A percentile compares a stretch with the other conserved stretches of the same genome.
phyloP scores from a whole-genome alignment of 2,888 invertebrate genomes.

The Drosophila koepferae region DNA sequence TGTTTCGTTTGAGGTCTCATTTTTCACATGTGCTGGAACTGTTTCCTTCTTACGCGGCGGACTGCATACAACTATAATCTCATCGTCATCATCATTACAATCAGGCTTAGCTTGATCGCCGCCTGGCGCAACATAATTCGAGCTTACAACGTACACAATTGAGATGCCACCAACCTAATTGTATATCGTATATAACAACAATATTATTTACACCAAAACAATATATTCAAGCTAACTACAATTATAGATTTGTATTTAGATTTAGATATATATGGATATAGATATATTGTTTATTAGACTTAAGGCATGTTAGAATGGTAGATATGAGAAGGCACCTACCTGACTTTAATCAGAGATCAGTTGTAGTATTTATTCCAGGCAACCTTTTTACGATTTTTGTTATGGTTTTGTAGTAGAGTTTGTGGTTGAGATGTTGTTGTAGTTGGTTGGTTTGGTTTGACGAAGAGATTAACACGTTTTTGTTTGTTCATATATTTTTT shows the following conservation, averaged over 20 bases:
- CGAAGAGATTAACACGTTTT: constrained; percentile 84
- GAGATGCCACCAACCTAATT: constrained; percentile 64
- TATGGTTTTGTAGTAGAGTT: constrained; percentile 61
- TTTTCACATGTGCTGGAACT: not conserved
- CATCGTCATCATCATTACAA: constrained; percentile 50
- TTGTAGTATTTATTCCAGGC: constrained; percentile 85
- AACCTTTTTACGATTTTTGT: constrained; percentile 83
- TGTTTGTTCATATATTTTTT: constrained; percentile 28
- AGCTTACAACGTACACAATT: constrained; percentile 41
- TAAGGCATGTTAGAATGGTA: constrained; percentile 14
- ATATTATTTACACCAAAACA: constrained; percentile 35
- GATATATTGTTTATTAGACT: constrained; percentile 1
- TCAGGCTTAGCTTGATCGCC: constrained; percentile 12
- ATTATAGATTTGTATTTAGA: not conserved
- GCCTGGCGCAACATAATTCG: constrained; percentile 33
- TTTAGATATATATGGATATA: not conserved
- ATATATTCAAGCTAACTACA: not conserved
- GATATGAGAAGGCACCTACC: constrained; percentile 73
- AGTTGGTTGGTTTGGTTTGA: constrained; percentile 37
- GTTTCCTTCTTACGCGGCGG: constrained; percentile 37
- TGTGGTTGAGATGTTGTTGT: constrained; percentile 75
- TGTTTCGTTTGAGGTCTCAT: not conserved
- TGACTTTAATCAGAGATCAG: constrained; percentile 84
- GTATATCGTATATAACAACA: constrained; percentile 21
- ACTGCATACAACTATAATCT: constrained; percentile 71